A percentile compares a stretch with the other conserved stretches of the same genome.
These are phyloP conservation scores for Spatulosminthurus flaviceps DNA, from an alignment of 2,888 invertebrate genomes.

Conservation along the genomic window DNA sequence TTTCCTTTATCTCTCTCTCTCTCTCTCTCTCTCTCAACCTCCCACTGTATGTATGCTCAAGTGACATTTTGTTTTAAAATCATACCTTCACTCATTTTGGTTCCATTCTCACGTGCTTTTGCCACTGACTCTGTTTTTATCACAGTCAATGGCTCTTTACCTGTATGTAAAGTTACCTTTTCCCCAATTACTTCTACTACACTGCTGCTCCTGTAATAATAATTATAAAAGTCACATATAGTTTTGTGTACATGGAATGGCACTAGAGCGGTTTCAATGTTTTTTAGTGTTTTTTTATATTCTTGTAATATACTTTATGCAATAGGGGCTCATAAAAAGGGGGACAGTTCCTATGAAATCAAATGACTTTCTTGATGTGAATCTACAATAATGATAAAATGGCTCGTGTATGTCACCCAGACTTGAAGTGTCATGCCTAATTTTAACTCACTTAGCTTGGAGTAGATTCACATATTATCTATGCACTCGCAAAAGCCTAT, in stretches of 20 bases:
- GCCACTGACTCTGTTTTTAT: background rate
- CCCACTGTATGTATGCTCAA: background rate
- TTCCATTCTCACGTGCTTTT: background rate
- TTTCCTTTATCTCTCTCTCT: slow-evolving; percentile 1
- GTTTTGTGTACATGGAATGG: too few species aligned
- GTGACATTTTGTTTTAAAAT: background rate
- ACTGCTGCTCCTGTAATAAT: background rate
- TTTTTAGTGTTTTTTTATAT: background rate
- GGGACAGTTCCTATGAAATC: background rate
- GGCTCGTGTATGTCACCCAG: background rate
- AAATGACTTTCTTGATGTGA: slow-evolving; percentile 4
- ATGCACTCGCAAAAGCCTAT: background rate
- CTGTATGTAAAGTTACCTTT: background rate
- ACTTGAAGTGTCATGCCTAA: background rate
- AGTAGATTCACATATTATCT: too few species aligned
- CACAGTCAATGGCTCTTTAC: background rate
- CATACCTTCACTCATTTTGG: background rate
- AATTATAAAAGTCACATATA: too few species aligned
- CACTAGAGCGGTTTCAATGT: too few species aligned
- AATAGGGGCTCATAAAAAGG: background rate
- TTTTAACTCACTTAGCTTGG: background rate
- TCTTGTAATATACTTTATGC: background rate
- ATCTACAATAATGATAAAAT: background rate
- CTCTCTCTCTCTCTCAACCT: too few species aligned
- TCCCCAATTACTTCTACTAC: slow-evolving; percentile 1